phyloP scores from a whole-genome alignment of 2,888 invertebrate genomes.

The Eustalomyia histrio region DNA sequence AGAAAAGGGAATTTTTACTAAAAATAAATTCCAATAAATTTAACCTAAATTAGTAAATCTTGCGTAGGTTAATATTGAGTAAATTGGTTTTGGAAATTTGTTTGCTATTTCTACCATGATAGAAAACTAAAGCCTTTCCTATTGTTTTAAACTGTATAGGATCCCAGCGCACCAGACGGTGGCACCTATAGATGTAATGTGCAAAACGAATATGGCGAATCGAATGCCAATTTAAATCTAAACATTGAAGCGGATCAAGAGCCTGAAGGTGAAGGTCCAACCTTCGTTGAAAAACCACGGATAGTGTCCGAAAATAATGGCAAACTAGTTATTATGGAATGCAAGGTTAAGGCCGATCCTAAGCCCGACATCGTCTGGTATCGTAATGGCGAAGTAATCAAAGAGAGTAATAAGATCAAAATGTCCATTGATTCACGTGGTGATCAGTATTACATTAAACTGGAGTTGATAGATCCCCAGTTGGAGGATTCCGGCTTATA shows the following conservation, averaged over 20 bases:
- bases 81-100: no score
- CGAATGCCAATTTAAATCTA: conserved; percentile 96
- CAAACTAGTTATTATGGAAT: conserved; percentile 92
- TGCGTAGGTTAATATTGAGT: no score
- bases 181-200: conserved; percentile 96
- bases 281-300: conserved; percentile 94
- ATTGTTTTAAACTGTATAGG: conserved; percentile 80
- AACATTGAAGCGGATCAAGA: conserved; percentile 98
- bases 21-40: no score
- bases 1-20: no score
- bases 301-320: conserved; percentile 91
- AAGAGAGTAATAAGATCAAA: conserved; percentile 89
- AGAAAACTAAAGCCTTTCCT: no score
- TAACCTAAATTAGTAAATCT: no score
- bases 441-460: conserved; percentile 91
- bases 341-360: conserved; percentile 90
- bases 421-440: conserved; percentile 88
- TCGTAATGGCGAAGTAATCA: conserved; percentile 88
- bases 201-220: conserved; percentile 96
- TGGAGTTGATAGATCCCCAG: conserved; percentile 94
- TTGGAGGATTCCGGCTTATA: conserved; percentile 98
- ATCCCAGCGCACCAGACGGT: conserved; percentile 89
- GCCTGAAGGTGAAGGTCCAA: conserved; percentile 95
- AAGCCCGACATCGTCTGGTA: conserved; percentile 92
- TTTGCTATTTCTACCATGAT: no score